Evolutionary conservation across 2,113 vertebrate species (phyloP).

Genomic region (Paramormyrops kingsleyae): DNA sequence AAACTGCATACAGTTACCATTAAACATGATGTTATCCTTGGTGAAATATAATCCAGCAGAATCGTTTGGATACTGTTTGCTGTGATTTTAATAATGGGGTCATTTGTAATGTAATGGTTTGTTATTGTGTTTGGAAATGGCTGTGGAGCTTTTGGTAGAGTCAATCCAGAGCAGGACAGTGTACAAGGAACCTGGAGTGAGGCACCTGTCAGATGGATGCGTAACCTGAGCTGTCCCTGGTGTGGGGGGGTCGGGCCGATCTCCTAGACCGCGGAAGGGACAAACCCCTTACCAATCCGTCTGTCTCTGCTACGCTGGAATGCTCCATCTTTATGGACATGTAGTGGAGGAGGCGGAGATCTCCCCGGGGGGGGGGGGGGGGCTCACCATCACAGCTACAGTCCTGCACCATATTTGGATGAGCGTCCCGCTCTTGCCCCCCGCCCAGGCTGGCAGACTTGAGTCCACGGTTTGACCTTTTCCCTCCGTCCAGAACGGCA

Average conservation of each 20-base stretch:
- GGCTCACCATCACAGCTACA: background rate
- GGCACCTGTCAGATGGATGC: background rate
- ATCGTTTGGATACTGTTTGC: background rate
- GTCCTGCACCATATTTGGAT: background rate
- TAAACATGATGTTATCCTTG: background rate
- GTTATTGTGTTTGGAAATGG: background rate
- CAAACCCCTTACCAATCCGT: background rate
- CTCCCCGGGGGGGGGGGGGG: background rate
- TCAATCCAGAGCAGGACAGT: background rate
- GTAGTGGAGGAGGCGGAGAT: background rate
- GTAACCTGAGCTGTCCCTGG: background rate
- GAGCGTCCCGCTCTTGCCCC: background rate
- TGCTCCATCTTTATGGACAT: background rate
- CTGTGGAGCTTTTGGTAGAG: background rate
- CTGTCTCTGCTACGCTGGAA: background rate
- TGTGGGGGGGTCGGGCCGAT: background rate
- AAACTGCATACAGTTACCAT: background rate
- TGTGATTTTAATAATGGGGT: background rate
- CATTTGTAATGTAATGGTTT: background rate
- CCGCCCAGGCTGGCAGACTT: background rate
- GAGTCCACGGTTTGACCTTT: background rate
- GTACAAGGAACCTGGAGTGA: background rate
- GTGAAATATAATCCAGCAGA: background rate
- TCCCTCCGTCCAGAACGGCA: background rate
- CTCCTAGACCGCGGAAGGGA: background rate